Base-by-base conservation (phyloP, 1,140 invertebrate species). In the Stenopsyche tienmushanensis region DNA sequence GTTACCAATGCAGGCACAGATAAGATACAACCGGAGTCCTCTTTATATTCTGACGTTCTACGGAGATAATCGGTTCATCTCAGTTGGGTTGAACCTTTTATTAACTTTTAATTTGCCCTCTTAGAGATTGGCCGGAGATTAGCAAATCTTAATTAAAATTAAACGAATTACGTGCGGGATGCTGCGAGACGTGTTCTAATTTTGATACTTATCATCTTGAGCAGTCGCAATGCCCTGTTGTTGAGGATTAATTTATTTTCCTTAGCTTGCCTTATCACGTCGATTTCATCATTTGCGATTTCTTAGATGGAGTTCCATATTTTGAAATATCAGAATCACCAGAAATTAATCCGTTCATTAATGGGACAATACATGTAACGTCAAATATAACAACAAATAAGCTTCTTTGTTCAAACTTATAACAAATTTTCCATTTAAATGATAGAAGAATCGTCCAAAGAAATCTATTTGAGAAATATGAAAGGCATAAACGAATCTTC, bases 101-200 rank as follows among this genome's bases (percentile, higher is more conserved):
- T 67, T 67, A 67, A 64, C 66, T 67, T 67, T 67, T 67, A 67
- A 67, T 67, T 67, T 62, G 53, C 29, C 55, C 29, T 59, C 23
- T 21, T 25, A 42, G 47, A 64, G 66, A 67, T 66, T 62, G 50
- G 44, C 21, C 39, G 39, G 21, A 47, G 66, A 64, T 67, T 67
- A 67, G 52, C 60, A 55, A 63, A 44, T 67, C 66, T 63, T 67
- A 67, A 67, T 67, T 67, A 67, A 67, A 67, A 64, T 67, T 67
- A 58, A 55, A 54, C 57, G 66, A 64, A 62, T 64, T 67, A 63
- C 59, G 65, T 62, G 60, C n/a, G 41, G 49, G 54, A 21, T 53
- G 34, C 26, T 53, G 50, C 34, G 54, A 42, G 34, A 21, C 39
- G 54, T 57, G 20, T 53, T 57, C 54, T 57, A 57, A 57, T 57